Base-by-base conservation (phyloP, 2,888 invertebrate genomes). In the Imbricaverruca yamaguchii region DNA sequence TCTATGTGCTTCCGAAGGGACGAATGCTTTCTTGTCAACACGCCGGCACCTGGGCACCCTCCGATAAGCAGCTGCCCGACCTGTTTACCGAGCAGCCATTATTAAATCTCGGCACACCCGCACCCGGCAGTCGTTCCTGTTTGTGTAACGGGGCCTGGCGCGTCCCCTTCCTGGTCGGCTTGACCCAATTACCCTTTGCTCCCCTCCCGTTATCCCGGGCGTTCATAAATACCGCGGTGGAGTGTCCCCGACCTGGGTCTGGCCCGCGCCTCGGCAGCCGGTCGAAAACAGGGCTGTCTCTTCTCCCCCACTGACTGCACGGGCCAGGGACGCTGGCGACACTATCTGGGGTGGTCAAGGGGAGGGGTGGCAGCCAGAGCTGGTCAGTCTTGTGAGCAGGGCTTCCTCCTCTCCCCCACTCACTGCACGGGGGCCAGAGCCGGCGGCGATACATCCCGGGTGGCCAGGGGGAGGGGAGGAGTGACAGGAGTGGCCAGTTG, bases 101-200 rank as follows among this genome's bases (percentile, higher is more conserved):
- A 61, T 78, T 59, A 79, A 78, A 79, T 63, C 69, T 65, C 23
- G 23, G 79, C 63, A 13, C 15, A 8, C 56, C 53, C 23, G 12
- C 59, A 21, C 39, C 23, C 57, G 57, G 39, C 53, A n/a, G 21
- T 57, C 65, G n/a, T 57, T 23, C 15, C 74, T 80, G 57, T 59
- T 23, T 80, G 56, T 80, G 77, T 81, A 67, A 56, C 74, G 69
- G 69, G 69, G 67, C 57, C 78, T 65, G n/a, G n/a, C 61, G 39
- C 39, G 57, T 77, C 80, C 63, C 77, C 25, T 65, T 56, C 63
- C 63, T n/a, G 53, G 63, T 80, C 80, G 56, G 23, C 55, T 18
- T 61, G 78, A 55, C 59, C 55, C 55, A 55, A 56, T n/a, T 61
- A 21, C 53, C 23, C 55, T 13, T 56, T 78, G 21, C 55, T 63